phyloP scores from a whole-genome alignment of 2,113 vertebrate species.

The Anoura caudifer region DNA sequence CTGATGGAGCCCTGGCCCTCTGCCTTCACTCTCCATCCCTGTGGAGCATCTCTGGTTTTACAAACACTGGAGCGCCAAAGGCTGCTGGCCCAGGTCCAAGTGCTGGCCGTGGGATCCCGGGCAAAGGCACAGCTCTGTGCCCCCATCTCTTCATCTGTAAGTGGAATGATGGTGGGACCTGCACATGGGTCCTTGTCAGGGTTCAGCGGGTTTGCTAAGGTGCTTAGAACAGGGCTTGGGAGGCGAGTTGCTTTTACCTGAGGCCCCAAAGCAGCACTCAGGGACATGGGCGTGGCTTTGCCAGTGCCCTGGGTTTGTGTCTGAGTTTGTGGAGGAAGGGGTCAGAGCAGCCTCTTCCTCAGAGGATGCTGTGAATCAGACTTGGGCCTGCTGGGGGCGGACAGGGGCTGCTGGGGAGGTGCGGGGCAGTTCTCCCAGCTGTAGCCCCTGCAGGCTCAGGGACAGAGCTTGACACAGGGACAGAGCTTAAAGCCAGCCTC shows the following conservation, averaged over 20 bases:
- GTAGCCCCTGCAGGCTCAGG: not conserved
- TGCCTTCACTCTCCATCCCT: not conserved
- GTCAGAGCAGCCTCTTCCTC: not conserved
- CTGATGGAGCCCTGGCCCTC: not conserved
- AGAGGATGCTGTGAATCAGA: not conserved
- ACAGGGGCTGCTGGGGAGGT: not conserved
- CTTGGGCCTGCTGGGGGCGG: not conserved
- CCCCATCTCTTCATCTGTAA: not conserved
- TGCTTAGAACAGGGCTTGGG: not conserved
- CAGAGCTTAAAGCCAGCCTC: not conserved
- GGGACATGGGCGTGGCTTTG: not conserved
- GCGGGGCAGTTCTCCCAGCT: not conserved
- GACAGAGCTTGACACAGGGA: not conserved
- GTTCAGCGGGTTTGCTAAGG: not conserved
- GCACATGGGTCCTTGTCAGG: not conserved
- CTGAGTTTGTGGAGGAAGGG: too few species aligned
- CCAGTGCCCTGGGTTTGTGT: not conserved
- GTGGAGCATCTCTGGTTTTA: not conserved
- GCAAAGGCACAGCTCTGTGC: not conserved
- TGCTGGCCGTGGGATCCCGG: accelerated
- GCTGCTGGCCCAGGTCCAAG: not conserved
- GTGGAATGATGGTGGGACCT: not conserved
- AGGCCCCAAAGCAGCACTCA: not conserved
- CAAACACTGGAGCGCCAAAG: not conserved
- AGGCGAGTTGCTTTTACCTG: not conserved